Conservation (phyloP, 1,140 invertebrate genomes). For the Ips nitidus region DNA sequence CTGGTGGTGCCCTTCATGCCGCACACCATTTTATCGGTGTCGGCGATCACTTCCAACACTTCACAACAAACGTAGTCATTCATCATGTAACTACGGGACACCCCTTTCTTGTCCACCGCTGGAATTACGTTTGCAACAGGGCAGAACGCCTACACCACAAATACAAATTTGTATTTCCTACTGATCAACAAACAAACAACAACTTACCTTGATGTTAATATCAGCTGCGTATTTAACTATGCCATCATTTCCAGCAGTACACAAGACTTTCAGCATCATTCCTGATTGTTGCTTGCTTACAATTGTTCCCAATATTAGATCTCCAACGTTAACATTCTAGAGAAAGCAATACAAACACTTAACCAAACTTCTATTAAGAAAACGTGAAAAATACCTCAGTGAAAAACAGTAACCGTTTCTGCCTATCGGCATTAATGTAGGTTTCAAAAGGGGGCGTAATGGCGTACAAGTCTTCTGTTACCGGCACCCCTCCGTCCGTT, state of each 20-base stretch:
- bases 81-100: conserved; percentile 73
- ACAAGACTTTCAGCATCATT: conserved; percentile 79
- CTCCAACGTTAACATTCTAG: conserved; percentile 77
- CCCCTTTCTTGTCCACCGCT: conserved; percentile 79
- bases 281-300: conserved; percentile 70
- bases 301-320: conserved; percentile 81
- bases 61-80: conserved; percentile 86
- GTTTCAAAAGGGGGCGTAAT: conserved; percentile 84
- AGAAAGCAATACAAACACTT: conserved; percentile 15
- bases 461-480: conserved; percentile 70
- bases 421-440: conserved; percentile 73
- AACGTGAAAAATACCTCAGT: conserved; percentile 65
- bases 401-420: conserved; percentile 72
- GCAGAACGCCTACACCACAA: conserved; percentile 62
- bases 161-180: background rate
- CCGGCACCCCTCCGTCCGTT: conserved; percentile 45
- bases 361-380: conserved; percentile 6
- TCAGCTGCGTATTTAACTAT: conserved; percentile 77
- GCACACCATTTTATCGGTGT: conserved; percentile 83
- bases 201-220: conserved; percentile 75
- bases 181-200: background rate
- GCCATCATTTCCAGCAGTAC: conserved; percentile 68
- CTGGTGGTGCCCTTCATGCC: conserved; percentile 79
- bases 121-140: conserved; percentile 70
- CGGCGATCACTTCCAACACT: conserved; percentile 81